phyloP scores from a whole-genome alignment of 1,140 invertebrate species.

The Drosophila littoralis region DNA sequence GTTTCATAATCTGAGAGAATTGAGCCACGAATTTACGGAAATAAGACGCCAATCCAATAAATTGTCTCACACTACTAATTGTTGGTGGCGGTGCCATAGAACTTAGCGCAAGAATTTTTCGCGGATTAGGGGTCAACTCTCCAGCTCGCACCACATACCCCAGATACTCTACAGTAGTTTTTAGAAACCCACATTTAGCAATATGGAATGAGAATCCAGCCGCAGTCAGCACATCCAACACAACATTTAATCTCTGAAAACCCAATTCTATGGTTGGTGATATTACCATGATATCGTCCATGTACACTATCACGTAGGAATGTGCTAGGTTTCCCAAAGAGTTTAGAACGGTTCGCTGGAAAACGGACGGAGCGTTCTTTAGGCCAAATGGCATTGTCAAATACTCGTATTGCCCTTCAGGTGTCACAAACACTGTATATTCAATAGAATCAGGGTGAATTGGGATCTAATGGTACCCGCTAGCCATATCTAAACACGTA shows the following conservation, averaged over 20 bases:
- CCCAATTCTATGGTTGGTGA: not conserved
- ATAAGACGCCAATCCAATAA: not conserved
- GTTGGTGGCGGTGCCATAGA: slow-evolving; percentile 4
- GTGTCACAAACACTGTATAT: slow-evolving; percentile 18
- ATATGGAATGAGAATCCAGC: not conserved
- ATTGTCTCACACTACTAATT: not conserved
- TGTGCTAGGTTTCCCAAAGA: slow-evolving; percentile 18
- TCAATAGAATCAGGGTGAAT: slow-evolving; percentile 20
- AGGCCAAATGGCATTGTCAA: no score
- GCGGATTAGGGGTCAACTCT: slow-evolving; percentile 4
- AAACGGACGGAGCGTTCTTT: not conserved
- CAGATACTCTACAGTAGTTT: slow-evolving; percentile 7
- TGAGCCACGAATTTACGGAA: slow-evolving; percentile 16
- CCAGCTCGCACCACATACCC: slow-evolving; percentile 6
- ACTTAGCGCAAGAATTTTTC: slow-evolving; percentile 13
- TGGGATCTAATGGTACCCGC: slow-evolving; percentile 18
- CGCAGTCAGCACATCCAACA: no score
- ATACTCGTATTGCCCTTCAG: not conserved
- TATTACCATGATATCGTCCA: not conserved
- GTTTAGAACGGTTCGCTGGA: slow-evolving; percentile 14
- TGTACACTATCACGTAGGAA: slow-evolving; percentile 2
- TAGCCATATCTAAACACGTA: not conserved
- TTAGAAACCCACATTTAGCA: slow-evolving; percentile 5
- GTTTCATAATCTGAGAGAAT: slow-evolving; percentile 20
- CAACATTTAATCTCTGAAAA: not conserved